phyloP scores from a whole-genome alignment of 2,113 vertebrate species.

The Pygoscelis adeliae region DNA sequence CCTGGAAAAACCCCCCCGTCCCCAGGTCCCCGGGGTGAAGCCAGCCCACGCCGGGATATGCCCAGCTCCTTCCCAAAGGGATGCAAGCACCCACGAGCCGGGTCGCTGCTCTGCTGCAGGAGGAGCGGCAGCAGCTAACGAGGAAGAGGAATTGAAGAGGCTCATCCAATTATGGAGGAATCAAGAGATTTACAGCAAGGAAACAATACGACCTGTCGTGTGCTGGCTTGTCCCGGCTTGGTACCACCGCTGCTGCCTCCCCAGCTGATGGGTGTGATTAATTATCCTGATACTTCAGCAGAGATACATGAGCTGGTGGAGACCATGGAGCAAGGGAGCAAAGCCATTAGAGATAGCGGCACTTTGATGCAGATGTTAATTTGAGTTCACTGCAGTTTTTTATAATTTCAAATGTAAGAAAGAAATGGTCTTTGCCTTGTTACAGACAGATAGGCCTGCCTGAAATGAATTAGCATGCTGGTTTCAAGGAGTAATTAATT shows the following conservation, averaged over 20 bases:
- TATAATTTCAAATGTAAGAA: not conserved
- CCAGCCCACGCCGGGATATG: not conserved
- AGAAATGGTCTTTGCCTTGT: not conserved
- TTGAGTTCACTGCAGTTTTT: not conserved
- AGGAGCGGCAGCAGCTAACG: not conserved
- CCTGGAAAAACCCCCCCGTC: not conserved
- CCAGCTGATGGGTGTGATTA: not conserved
- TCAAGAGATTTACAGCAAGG: not conserved
- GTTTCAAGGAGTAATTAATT: not conserved
- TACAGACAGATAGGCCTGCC: not conserved
- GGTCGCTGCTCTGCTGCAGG: rapidly evolving
- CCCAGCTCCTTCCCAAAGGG: not conserved
- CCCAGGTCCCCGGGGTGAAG: not conserved
- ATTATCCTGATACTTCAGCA: not conserved
- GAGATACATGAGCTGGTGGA: not conserved
- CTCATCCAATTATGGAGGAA: not conserved
- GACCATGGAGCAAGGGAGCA: not conserved
- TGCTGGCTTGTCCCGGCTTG: not conserved
- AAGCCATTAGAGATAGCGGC: not conserved
- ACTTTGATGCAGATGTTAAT: not conserved
- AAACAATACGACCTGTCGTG: rapidly evolving
- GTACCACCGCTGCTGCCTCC: rapidly evolving
- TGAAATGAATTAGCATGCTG: not conserved
- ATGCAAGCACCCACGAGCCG: rapidly evolving
- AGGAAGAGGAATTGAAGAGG: not conserved